Evolutionary conservation across 1,140 invertebrate species (phyloP).

Genomic region (Meteorus sp.): DNA sequence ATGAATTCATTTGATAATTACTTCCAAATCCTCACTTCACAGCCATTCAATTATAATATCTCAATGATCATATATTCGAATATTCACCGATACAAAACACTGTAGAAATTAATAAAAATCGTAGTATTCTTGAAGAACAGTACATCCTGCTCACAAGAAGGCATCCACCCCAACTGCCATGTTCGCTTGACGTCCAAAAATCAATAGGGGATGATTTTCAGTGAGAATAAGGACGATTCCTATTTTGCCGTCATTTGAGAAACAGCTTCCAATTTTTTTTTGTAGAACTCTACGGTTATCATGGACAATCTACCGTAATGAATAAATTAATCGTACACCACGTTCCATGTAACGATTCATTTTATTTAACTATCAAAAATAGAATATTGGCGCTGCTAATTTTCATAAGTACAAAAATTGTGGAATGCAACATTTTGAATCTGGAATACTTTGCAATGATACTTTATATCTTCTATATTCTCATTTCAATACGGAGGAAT

Average conservation of each 20-base stretch:
- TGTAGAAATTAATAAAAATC: constrained; percentile 45
- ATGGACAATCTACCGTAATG: too few relatives aligned
- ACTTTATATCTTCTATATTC: too few relatives aligned
- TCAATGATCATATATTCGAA: neutral
- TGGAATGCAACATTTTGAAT: too few relatives aligned
- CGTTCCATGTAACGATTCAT: too few relatives aligned
- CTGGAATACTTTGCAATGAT: too few relatives aligned
- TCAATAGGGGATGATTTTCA: constrained; percentile 25
- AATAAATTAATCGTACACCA: too few relatives aligned
- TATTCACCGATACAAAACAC: constrained; percentile 49
- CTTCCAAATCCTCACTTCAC: neutral
- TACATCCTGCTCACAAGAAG: constrained; percentile 50
- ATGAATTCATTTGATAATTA: constrained; percentile 6
- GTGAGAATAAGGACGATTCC: neutral
- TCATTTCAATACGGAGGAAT: too few relatives aligned
- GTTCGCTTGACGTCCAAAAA: constrained; percentile 22
- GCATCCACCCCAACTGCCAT: constrained; percentile 29
- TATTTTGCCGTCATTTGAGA: constrained; percentile 9
- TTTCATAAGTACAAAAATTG: too few relatives aligned
- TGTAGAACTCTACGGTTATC: neutral
- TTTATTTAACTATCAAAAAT: too few relatives aligned
- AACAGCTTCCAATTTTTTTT: neutral
- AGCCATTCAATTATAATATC: neutral
- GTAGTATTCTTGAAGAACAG: constrained; percentile 41
- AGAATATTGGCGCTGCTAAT: too few relatives aligned